Base-by-base conservation (phyloP, 2,113 vertebrate species). In the Oncorhynchus gorbuscha region DNA sequence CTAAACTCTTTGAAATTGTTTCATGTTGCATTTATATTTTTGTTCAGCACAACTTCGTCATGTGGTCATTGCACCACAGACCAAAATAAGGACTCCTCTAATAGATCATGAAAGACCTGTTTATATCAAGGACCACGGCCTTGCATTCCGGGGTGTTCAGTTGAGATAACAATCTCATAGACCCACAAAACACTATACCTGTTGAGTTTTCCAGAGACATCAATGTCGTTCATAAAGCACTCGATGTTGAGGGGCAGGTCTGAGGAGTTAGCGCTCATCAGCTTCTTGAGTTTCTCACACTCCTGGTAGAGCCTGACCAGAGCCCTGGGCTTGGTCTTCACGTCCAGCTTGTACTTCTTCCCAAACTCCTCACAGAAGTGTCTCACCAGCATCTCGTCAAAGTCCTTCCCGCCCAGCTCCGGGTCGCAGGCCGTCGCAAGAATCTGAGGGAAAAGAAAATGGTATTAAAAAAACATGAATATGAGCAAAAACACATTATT, bases 161-260 rank as follows among this genome's bases (percentile, higher is more conserved):
- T 45, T 45, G 9, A 45, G 39, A 45, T 12, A 45, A 45, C 39
- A 11, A 45, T 45, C 9, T 45, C 9, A 39, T 39, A 39, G 39
- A 9, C 39, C 9, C 28, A 39, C 35, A 45, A 45, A 45, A 45
- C 39, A 45, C 39, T 11, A 11, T 90, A 98, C 97, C 98, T 96
- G 94, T 97, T 99, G 91, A 98, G 92, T 64, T 91, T 95, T 83
- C 94, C 96, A 80, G 96, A 90, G 30, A 99, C 98, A 77, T 99
- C 97, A 20, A 98, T 95, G 81, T 99, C 98, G 51, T 99, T 97
- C 96, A 99, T 98, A 89, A 99, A 99, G 87, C 98, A 99, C 70
- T 99, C 98, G 0, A 99, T 99, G 85, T 97, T 99, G 71, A 99
- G 91, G 0, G 98, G 98, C 74, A 99, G 92, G 76, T 98, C 96